Evolutionary conservation across 2,888 invertebrate species (phyloP).

Genomic region (Sinotaia quadrata): DNA sequence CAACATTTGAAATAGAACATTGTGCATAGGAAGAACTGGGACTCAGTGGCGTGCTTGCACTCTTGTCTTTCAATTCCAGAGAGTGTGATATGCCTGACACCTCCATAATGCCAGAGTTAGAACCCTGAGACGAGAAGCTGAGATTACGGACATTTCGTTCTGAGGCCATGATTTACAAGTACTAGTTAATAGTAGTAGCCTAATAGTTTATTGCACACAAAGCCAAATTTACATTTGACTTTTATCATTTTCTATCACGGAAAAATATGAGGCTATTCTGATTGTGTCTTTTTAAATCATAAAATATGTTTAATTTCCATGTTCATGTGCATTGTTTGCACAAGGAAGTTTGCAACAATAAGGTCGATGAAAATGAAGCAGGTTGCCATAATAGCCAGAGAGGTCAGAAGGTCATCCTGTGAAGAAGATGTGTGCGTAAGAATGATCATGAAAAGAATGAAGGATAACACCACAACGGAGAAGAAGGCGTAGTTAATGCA

Average conservation of each 20-base stretch:
- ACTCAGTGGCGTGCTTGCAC: conserved; percentile 50
- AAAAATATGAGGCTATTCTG: background rate
- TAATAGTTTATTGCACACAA: background rate
- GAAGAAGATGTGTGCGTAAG: conserved; percentile 51
- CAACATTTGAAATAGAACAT: conserved; percentile 45
- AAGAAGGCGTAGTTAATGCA: conserved; percentile 69
- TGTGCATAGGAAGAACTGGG: conserved; percentile 61
- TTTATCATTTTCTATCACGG: background rate
- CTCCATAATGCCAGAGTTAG: conserved; percentile 11
- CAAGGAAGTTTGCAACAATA: conserved; percentile 65
- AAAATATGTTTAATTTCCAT: conserved; percentile 56
- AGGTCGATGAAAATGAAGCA: conserved; percentile 65
- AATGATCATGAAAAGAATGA: conserved; percentile 57
- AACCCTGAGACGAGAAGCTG: background rate
- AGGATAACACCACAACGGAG: conserved; percentile 54
- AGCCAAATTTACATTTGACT: no score
- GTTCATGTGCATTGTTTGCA: conserved; percentile 62
- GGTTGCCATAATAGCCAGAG: conserved; percentile 58
- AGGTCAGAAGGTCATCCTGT: conserved; percentile 45
- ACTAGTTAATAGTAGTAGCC: background rate
- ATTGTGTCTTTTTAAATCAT: conserved; percentile 30
- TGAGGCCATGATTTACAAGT: background rate
- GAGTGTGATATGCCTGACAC: background rate
- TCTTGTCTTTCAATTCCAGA: background rate
- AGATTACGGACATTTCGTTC: conserved; percentile 5